Percentiles rank a stretch among this genome's conserved stretches.
These are phyloP conservation scores for Drosophila kepulauana DNA, from an alignment of 1,140 invertebrate species.

Conservation along the genomic window DNA sequence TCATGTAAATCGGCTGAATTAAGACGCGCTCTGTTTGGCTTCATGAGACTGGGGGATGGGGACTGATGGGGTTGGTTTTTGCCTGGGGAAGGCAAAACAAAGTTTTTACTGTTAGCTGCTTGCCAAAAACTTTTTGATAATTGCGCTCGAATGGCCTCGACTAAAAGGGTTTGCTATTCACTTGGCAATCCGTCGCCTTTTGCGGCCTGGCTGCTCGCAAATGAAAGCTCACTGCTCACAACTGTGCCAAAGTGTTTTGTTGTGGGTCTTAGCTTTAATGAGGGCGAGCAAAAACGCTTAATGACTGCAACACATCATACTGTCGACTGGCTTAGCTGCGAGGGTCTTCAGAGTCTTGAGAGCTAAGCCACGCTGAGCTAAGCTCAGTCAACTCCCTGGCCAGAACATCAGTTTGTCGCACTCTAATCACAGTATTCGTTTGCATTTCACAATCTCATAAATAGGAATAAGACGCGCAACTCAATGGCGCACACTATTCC, in stretches of 20 bases:
- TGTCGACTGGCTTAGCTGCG: conserved; percentile 60
- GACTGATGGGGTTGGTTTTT: background rate
- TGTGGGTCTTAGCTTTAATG: conserved; percentile 73
- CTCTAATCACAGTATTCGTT: conserved; percentile 57
- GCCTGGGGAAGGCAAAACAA: conserved; percentile 26
- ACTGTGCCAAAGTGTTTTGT: conserved; percentile 57
- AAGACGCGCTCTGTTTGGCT: conserved; percentile 62
- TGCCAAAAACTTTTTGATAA: conserved; percentile 77
- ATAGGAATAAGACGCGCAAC: conserved; percentile 63
- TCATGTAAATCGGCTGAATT: conserved; percentile 75
- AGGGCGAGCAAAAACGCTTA: conserved; percentile 61
- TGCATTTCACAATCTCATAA: conserved; percentile 78
- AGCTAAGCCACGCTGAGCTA: conserved; percentile 18
- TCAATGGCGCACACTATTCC: conserved; percentile 45
- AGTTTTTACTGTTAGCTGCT: conserved; percentile 61
- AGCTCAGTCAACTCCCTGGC: conserved; percentile 20
- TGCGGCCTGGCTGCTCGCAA: conserved; percentile 28
- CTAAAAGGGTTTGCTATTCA: conserved; percentile 64
- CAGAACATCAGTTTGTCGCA: conserved; percentile 27
- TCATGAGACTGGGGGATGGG: background rate
- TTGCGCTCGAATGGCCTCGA: conserved; percentile 69
- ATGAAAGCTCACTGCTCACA: conserved; percentile 5
- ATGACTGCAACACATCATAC: conserved; percentile 72
- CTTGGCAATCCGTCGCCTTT: conserved; percentile 29
- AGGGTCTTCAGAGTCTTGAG: background rate